A percentile compares a stretch with the other conserved stretches of the same genome.
phyloP scores from a whole-genome alignment of 2,888 invertebrate species.

The Ormyrus thymus region DNA sequence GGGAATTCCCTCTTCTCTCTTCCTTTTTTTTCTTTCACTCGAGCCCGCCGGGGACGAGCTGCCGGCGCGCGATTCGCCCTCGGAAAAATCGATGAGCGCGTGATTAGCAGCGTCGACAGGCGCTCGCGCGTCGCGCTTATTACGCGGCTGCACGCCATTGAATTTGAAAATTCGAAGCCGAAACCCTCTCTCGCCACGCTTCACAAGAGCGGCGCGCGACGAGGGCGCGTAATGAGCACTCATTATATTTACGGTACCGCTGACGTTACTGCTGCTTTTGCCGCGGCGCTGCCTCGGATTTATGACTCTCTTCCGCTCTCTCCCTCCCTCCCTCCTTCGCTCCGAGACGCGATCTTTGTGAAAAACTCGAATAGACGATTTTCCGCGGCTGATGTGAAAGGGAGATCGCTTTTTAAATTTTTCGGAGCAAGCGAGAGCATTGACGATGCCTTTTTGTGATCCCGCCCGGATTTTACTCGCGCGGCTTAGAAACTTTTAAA shows the following conservation, averaged over 20 bases:
- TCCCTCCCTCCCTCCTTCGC: neutral
- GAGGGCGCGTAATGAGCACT: slow-evolving; percentile 25
- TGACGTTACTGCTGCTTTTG: no score
- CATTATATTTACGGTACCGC: slow-evolving; percentile 25
- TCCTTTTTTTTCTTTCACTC: no score
- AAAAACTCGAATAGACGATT: slow-evolving; percentile 1
- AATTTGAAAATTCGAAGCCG: slow-evolving; percentile 20
- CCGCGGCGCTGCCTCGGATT: no score
- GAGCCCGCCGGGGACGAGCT: no score
- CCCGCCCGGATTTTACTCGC: no score
- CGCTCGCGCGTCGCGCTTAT: neutral
- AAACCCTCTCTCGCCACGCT: neutral
- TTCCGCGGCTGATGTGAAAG: neutral
- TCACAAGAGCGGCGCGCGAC: neutral
- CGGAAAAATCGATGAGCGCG: no score
- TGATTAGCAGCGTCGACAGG: no score
- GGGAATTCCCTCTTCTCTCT: no score
- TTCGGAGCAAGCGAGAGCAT: neutral
- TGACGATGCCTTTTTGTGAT: no score
- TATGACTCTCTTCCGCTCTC: neutral
- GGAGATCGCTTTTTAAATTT: neutral
- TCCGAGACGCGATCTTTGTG: neutral
- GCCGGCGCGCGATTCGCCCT: no score
- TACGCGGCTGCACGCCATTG: neutral
- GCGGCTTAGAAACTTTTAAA: no score